Evolutionary conservation across 2,113 vertebrate genomes (phyloP), one percentile per base, ranked within the genome.

Genomic region (Saguinus midas): DNA sequence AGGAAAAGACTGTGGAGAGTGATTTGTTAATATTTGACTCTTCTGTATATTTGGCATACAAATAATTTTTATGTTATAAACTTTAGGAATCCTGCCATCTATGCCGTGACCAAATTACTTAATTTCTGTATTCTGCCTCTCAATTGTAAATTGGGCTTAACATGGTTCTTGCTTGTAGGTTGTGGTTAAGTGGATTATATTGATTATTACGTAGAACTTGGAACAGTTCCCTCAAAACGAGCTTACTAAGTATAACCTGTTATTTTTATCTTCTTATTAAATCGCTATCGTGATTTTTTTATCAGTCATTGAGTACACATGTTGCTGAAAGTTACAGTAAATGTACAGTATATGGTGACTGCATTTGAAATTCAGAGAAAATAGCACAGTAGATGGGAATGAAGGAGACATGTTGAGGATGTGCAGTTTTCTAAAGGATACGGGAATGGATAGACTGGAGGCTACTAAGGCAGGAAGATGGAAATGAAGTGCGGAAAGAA

Each of bases 191-290:
- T 91, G 61, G 29, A 83, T 57, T 93, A 58, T 87, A 58, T 89
- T 81, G 48, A 61, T 96, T 66, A 64, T 75, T 73, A 80, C 13
- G 5, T 91, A 13, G 73, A 70, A 93, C 13, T 95, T 92, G 85
- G 17, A 48, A 23, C 50, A 95, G 43, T 95, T 95, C 82, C 78
- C 58, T 95, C 52, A 93, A 61, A 79, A 96, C 90, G 68, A 84
- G 11, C 37, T 72, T 48, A n/a, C 2, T 87, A 84, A 95, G 1
- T 79, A 23, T 68, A 94, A 91, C 14, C 45, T 73, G 6, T 55
- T 95, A 61, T 87, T 96, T 97, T 75, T 81, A n/a, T 89, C 70
- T 93, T 86, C 29, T 87, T 94, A 82, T 40, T 57, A 66, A 95
- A 83, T 94, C 68, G 17, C 12, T 78, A 72, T 50, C 83, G 9